These are phyloP conservation scores for Tiaroga cobitis DNA, from an alignment of 2,797 vertebrate species.

Conservation along the genomic window DNA sequence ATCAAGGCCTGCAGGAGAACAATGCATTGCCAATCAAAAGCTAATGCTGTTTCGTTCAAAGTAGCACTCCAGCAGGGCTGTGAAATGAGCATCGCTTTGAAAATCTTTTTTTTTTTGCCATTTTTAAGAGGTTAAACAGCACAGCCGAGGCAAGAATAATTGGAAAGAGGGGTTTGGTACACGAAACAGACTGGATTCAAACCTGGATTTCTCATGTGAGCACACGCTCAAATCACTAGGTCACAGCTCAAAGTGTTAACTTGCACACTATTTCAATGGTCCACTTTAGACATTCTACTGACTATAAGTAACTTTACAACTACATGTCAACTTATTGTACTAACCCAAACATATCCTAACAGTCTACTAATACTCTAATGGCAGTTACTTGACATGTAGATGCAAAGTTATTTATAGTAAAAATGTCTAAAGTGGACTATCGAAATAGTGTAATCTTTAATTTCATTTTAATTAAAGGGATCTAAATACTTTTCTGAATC, in stretches of 20 bases:
- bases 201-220: not conserved
- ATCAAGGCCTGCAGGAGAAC: slow-evolving; percentile 37
- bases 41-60: slow-evolving; percentile 31
- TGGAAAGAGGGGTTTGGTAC: not conserved
- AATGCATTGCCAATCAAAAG: slow-evolving; percentile 37
- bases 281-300: not conserved
- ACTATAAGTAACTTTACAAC: not conserved
- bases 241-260: not conserved
- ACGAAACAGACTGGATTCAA: not conserved
- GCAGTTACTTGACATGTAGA: not conserved
- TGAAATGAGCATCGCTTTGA: slow-evolving; percentile 8
- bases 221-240: not conserved
- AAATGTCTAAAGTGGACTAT: not conserved
- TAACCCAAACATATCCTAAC: not conserved
- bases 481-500: no score
- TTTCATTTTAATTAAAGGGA: no score
- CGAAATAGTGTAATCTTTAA: no score
- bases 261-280: not conserved
- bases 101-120: not conserved
- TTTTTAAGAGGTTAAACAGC: slow-evolving; percentile 14
- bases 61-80: not conserved
- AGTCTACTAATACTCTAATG: not conserved
- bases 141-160: slow-evolving; percentile 1
- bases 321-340: not conserved
- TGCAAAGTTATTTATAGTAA: not conserved